Evolutionary conservation across 2,888 invertebrate species (phyloP).

Genomic region (Pherbina coryleti): DNA sequence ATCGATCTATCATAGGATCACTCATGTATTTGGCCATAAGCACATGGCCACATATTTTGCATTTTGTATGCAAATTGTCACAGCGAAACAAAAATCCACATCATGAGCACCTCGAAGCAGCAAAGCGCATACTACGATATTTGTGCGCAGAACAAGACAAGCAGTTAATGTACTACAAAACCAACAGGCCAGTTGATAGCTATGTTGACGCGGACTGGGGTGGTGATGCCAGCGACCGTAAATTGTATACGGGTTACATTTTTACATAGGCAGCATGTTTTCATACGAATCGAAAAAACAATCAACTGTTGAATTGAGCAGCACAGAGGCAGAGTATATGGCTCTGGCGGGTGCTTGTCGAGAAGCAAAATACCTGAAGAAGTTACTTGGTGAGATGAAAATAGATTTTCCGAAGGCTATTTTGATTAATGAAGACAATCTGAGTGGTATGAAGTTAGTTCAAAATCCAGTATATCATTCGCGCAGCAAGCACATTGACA

Average conservation of each 20-base stretch:
- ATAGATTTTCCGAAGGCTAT: background rate
- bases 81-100: no score
- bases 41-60: no score
- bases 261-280: background rate
- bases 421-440: background rate
- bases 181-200: no score
- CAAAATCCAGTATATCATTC: slow-evolving; percentile 1
- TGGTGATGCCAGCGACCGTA: background rate
- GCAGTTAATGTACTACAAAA: no score
- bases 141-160: no score
- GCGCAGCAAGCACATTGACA: slow-evolving; percentile 1
- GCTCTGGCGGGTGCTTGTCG: background rate
- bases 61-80: no score
- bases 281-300: slow-evolving; percentile 3
- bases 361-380: background rate
- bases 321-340: background rate
- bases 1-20: no score
- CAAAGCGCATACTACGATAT: no score
- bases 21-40: no score
- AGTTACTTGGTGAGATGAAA: background rate
- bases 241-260: background rate
- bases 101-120: no score
- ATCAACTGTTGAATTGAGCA: background rate
- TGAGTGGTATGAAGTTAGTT: slow-evolving; percentile 2
- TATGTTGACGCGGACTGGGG: background rate